Conservation (phyloP, 2,888 invertebrate species). For the Chrysolina haemoptera region DNA sequence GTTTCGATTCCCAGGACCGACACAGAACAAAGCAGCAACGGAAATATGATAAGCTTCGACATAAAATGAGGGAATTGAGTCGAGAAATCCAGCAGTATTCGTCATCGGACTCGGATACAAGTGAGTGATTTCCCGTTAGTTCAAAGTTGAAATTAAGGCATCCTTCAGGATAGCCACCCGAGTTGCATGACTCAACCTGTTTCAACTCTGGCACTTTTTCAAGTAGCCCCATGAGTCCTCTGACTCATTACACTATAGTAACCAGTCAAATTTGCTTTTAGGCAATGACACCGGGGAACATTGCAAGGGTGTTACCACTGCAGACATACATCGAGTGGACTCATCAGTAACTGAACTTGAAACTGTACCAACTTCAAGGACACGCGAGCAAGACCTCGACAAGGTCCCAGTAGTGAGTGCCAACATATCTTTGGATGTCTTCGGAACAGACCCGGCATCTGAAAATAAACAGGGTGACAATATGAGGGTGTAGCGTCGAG, state of each 20-base stretch:
- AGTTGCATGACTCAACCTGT: constrained; percentile 6
- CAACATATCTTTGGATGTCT: not conserved
- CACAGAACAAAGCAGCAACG: constrained; percentile 5
- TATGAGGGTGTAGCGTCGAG: constrained; percentile 9
- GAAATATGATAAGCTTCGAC: constrained; percentile 8
- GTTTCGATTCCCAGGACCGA: constrained; percentile 1
- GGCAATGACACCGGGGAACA: no score
- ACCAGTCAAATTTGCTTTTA: not conserved
- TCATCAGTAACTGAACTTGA: no score
- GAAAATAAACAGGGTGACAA: constrained; percentile 5
- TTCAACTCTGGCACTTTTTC: no score
- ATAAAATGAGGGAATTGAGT: not conserved
- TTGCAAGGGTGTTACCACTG: no score
- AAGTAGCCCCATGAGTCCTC: no score
- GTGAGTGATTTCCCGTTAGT: not conserved
- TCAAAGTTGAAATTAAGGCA: not conserved
- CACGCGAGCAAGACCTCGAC: not conserved
- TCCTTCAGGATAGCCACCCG: constrained; percentile 2
- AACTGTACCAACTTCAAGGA: no score
- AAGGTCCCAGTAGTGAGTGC: not conserved
- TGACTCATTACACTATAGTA: no score
- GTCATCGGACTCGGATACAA: no score
- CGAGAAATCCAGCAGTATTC: not conserved
- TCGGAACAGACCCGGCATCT: constrained; percentile 9
- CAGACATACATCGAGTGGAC: no score